Evolutionary conservation across 2,888 invertebrate species (phyloP).

Genomic region (Pediacus dermestoides): DNA sequence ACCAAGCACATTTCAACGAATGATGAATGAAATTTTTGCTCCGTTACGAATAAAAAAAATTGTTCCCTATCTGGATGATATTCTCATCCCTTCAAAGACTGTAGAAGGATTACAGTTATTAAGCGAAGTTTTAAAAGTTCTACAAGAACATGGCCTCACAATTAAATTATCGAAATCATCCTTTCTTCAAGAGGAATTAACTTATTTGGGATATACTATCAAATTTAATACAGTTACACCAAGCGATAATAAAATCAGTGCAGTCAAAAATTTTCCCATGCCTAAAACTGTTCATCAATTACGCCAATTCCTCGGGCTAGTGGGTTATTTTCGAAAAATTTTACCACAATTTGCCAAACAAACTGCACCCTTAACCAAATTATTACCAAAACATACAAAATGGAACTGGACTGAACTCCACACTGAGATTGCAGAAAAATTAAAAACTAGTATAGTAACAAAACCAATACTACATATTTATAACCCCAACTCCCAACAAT

Average conservation of each 20-base stretch:
- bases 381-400: constrained; percentile 1
- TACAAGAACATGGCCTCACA: constrained; percentile 10
- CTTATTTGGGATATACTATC: constrained; percentile 13
- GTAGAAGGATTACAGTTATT: constrained; percentile 9
- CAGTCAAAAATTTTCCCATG: constrained; percentile 10
- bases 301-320: constrained; percentile 6
- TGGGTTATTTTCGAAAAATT: constrained; percentile 9
- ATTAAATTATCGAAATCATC: constrained; percentile 14
- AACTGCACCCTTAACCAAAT: constrained; percentile 1
- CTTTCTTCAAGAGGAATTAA: constrained; percentile 6
- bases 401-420: constrained; percentile 1
- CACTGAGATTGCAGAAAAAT: constrained; percentile 10
- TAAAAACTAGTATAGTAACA: constrained; percentile 7
- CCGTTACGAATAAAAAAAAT: constrained; percentile 7
- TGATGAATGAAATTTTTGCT: constrained; percentile 11
- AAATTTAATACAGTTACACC: constrained; percentile 7
- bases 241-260: constrained; percentile 9
- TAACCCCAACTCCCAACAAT: constrained; percentile 13
- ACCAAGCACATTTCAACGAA: constrained; percentile 9
- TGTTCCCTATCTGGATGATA: constrained; percentile 15
- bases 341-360: background rate
- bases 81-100: constrained; percentile 15
- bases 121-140: constrained; percentile 4
- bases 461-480: constrained; percentile 19
- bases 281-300: constrained; percentile 9